A percentile compares a stretch with the other conserved stretches of the same genome.
phyloP scores from a whole-genome alignment of 2,888 invertebrate genomes.

The Strigamia maritima region DNA sequence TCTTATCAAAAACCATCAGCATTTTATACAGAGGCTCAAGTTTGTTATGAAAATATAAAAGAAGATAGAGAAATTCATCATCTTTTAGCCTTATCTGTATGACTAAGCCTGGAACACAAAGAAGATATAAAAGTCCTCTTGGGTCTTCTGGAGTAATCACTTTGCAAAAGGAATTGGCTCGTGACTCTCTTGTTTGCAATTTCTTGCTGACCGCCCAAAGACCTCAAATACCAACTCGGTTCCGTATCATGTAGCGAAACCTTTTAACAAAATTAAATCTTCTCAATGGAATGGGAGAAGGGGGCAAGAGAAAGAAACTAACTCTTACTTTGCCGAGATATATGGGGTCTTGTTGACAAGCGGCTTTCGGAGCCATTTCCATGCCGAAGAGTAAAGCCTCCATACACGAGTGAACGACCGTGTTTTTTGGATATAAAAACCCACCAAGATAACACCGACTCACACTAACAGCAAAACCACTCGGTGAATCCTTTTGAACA shows the following conservation, averaged over 20 bases:
- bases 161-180: constrained; percentile 33
- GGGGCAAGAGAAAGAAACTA: neutral
- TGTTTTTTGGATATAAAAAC: neutral
- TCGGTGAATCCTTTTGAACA: constrained; percentile 17
- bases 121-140: constrained; percentile 21
- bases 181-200: constrained; percentile 30
- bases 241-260: constrained; percentile 17
- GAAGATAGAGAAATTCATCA: neutral
- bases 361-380: constrained; percentile 34
- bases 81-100: constrained; percentile 25
- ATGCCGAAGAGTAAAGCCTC: constrained; percentile 22
- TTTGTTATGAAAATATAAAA: neutral
- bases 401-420: neutral
- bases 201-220: constrained; percentile 34
- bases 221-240: constrained; percentile 31
- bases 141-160: constrained; percentile 30
- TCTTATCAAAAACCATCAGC: constrained; percentile 30
- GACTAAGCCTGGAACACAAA: constrained; percentile 27
- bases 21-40: neutral
- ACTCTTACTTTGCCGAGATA: constrained; percentile 17
- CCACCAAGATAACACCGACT: neutral
- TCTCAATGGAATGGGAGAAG: constrained; percentile 15
- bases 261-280: constrained; percentile 30
- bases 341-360: constrained; percentile 34
- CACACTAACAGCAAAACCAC: neutral